A percentile compares a stretch with the other conserved stretches of the same genome.
Conservation (phyloP, 2,797 vertebrate species). For the Lithobates pipiens region DNA sequence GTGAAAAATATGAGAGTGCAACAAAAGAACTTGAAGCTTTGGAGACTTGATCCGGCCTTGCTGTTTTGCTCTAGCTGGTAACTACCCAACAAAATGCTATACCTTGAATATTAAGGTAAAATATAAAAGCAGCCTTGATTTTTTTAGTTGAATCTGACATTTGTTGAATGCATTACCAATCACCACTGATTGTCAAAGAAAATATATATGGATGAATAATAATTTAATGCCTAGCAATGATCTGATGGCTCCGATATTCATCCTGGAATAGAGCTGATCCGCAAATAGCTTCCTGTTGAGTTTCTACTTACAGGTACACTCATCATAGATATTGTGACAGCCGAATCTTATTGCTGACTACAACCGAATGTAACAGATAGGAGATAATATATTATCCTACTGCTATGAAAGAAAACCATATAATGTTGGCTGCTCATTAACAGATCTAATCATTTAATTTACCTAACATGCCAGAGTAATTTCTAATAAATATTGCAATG, state of each 20-base stretch:
- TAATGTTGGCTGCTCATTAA: no score
- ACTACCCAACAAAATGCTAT: background rate
- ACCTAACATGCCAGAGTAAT: no score
- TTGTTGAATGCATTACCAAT: slow-evolving; percentile 10
- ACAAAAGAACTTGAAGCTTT: slow-evolving; percentile 26
- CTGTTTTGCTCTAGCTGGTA: background rate
- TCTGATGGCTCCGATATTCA: background rate
- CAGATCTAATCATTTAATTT: no score
- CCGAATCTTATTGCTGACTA: no score
- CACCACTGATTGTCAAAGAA: background rate
- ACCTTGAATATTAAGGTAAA: background rate
- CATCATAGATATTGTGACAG: no score
- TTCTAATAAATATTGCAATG: no score
- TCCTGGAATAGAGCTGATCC: background rate
- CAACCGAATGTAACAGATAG: no score
- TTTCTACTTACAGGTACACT: no score
- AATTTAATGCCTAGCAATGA: background rate
- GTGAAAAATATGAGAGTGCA: slow-evolving; percentile 34
- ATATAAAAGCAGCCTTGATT: background rate
- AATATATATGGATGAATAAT: background rate
- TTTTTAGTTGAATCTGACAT: background rate
- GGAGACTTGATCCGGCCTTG: slow-evolving; percentile 1
- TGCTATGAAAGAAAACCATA: no score
- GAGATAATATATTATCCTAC: no score
- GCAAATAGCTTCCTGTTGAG: slow-evolving; percentile 9